phyloP scores from a whole-genome alignment of 2,797 vertebrate species.

The Xiphophorus birchmanni region DNA sequence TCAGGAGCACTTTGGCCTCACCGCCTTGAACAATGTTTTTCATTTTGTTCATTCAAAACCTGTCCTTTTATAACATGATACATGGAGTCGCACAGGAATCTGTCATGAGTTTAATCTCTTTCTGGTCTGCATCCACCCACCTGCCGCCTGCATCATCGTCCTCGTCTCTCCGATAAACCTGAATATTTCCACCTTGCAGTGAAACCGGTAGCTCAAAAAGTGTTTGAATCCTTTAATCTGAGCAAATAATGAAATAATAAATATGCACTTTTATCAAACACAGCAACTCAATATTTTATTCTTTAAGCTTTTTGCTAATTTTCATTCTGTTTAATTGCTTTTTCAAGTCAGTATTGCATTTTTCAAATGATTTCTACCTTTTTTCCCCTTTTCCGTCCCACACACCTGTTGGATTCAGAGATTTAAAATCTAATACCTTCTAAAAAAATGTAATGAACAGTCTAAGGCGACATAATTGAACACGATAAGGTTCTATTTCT shows the following conservation, averaged over 20 bases:
- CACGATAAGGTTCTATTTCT: neutral
- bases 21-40: neutral
- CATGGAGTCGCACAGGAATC: neutral
- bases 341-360: neutral
- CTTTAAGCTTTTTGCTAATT: neutral
- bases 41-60: neutral
- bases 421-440: neutral
- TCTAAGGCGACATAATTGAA: neutral
- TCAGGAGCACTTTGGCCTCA: neutral
- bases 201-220: neutral
- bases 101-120: neutral
- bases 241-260: neutral
- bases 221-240: neutral
- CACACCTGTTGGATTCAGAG: neutral
- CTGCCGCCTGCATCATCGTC: neutral
- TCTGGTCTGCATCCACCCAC: neutral
- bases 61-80: neutral
- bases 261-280: neutral
- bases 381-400: neutral
- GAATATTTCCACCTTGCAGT: neutral
- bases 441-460: neutral
- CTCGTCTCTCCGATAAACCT: neutral
- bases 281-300: neutral
- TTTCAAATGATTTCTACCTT: neutral
- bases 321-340: neutral